phyloP scores from a whole-genome alignment of 2,113 vertebrate species.

The Siniperca chuatsi region DNA sequence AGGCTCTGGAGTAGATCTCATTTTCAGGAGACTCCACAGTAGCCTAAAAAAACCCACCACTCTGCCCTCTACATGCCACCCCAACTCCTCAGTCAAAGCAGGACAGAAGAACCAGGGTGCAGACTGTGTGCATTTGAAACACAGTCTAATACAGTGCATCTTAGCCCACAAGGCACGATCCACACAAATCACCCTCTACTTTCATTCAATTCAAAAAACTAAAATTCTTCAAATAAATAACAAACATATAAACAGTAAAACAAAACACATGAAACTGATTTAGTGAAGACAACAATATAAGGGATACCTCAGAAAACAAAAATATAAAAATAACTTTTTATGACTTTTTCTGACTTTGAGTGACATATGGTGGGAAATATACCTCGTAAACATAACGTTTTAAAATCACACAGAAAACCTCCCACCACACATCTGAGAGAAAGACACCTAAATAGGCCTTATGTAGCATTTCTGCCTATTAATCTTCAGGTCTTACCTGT shows the following conservation, averaged over 20 bases:
- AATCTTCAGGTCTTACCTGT: not conserved
- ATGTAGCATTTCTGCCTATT: not conserved
- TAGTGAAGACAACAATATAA: no score
- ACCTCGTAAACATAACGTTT: not conserved
- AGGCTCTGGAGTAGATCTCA: not conserved
- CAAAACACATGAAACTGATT: not conserved
- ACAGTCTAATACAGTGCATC: not conserved
- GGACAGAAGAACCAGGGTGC: not conserved
- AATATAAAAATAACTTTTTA: not conserved
- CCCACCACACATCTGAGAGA: not conserved
- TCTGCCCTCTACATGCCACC: slow-evolving; percentile 46
- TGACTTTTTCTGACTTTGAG: not conserved
- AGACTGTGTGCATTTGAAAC: not conserved
- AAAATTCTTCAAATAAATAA: not conserved
- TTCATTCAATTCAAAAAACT: not conserved
- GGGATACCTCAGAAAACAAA: no score
- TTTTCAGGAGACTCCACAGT: not conserved
- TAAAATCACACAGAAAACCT: not conserved
- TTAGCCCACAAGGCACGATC: not conserved
- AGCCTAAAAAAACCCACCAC: not conserved
- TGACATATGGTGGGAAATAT: not conserved
- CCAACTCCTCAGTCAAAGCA: not conserved
- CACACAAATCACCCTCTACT: not conserved
- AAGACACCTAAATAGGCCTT: not conserved
- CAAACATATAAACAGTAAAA: not conserved